Conservation (phyloP, 2,113 vertebrate species). For the Poecilia latipinna region DNA sequence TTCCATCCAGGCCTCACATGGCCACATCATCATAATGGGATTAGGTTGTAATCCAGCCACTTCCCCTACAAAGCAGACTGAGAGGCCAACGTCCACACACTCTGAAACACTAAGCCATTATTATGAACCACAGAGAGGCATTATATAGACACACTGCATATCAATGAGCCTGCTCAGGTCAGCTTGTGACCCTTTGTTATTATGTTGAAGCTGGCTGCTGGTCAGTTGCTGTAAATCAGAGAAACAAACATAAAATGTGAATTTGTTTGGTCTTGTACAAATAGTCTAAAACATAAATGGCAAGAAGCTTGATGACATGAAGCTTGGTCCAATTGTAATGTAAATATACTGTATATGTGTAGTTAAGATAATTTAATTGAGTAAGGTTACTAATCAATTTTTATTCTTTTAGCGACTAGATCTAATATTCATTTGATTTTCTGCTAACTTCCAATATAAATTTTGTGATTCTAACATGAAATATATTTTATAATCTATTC, state of each 20-base stretch:
- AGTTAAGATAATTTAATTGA: too few relatives aligned
- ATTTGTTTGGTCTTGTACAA: neutral
- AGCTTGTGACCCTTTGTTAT: conserved; percentile 24
- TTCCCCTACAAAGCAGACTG: conserved; percentile 43
- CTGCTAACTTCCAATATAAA: too few relatives aligned
- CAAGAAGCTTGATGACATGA: too few relatives aligned
- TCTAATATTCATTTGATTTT: too few relatives aligned
- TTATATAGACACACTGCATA: conserved; percentile 49
- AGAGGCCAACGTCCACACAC: conserved; percentile 61
- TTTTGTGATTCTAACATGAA: too few relatives aligned
- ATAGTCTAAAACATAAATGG: too few relatives aligned
- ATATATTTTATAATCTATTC: too few relatives aligned
- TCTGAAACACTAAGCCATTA: conserved; percentile 65
- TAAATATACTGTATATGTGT: too few relatives aligned
- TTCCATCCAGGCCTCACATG: conserved; percentile 64
- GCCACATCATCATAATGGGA: conserved; percentile 73
- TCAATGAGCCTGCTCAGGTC: conserved; percentile 52
- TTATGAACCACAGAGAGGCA: conserved; percentile 58
- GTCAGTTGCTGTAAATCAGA: neutral
- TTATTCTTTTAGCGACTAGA: too few relatives aligned
- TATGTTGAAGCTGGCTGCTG: conserved; percentile 11
- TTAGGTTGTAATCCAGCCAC: conserved; percentile 74
- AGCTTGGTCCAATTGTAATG: too few relatives aligned
- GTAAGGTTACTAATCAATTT: too few relatives aligned
- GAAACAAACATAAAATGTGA: neutral